Evolutionary conservation across 2,113 vertebrate genomes (phyloP).

Genomic region (Kobus ellipsiprymnus): DNA sequence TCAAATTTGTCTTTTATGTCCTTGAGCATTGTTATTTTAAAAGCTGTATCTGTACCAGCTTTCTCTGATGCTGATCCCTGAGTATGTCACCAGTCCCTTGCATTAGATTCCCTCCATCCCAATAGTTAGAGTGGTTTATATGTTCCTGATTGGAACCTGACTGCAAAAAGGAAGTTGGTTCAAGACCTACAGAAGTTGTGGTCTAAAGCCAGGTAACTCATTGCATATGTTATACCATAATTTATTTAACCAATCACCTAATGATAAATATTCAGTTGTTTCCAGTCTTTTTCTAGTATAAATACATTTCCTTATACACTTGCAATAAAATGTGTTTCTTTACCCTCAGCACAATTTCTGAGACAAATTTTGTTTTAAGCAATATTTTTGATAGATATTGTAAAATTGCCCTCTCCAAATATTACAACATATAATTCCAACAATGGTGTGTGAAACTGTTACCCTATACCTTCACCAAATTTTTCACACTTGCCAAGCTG

Average conservation of each 20-base stretch:
- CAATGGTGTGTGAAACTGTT: not conserved
- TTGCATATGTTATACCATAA: not conserved
- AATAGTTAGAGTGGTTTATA: not conserved
- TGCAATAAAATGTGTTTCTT: not conserved
- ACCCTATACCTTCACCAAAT: not conserved
- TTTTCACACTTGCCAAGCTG: not conserved
- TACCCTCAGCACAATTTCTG: not conserved
- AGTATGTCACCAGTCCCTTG: not conserved
- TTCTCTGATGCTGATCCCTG: not conserved
- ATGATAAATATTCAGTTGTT: not conserved
- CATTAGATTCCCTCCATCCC: not conserved
- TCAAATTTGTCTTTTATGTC: not conserved
- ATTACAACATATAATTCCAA: not conserved
- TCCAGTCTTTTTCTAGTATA: not conserved
- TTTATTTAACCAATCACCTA: not conserved
- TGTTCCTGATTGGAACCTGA: not conserved
- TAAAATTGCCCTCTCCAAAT: not conserved
- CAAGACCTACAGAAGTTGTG: not conserved
- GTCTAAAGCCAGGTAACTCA: not conserved
- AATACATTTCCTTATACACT: not conserved
- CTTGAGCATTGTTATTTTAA: not conserved
- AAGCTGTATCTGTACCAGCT: not conserved
- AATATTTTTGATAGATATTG: not conserved
- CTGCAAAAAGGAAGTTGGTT: not conserved
- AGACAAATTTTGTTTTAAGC: not conserved